Percentiles rank a stretch among this genome's conserved stretches.
These are phyloP conservation scores for Caenorhabditis sinica DNA, from an alignment of 2,888 invertebrate genomes.

Conservation along the genomic window DNA sequence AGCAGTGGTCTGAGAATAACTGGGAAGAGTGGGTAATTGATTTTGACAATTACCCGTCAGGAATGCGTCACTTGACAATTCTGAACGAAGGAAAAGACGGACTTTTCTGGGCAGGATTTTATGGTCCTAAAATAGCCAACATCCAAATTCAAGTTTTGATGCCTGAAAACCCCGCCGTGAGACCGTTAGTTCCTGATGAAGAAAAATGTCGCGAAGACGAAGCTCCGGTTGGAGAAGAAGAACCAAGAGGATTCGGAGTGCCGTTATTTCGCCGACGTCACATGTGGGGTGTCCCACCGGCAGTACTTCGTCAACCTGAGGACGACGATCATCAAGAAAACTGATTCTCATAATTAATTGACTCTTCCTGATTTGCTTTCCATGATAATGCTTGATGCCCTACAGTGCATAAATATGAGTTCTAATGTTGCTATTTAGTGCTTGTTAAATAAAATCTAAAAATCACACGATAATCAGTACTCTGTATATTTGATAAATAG, in stretches of 20 bases:
- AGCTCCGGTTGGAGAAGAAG: neutral
- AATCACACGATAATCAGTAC: too few relatives aligned
- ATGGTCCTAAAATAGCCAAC: constrained; percentile 59
- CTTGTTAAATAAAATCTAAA: too few relatives aligned
- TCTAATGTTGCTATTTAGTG: too few relatives aligned
- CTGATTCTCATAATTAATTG: too few relatives aligned
- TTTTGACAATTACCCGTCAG: constrained; percentile 47
- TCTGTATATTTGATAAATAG: too few relatives aligned
- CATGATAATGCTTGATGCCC: too few relatives aligned
- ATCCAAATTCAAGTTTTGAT: constrained; percentile 43
- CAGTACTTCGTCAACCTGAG: neutral
- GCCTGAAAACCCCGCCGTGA: constrained; percentile 27
- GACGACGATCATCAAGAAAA: constrained; percentile 18
- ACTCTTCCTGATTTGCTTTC: too few relatives aligned
- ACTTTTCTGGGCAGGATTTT: constrained; percentile 50
- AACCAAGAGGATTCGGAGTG: neutral
- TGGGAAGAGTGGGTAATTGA: constrained; percentile 31
- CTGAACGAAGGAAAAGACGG: constrained; percentile 37
- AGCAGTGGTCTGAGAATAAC: constrained; percentile 37
- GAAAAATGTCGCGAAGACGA: constrained; percentile 25
- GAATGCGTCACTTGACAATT: constrained; percentile 44
- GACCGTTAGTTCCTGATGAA: neutral
- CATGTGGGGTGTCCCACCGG: constrained; percentile 44
- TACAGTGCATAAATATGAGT: too few relatives aligned
- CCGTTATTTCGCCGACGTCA: neutral